Evolutionary conservation across 2,888 invertebrate genomes (phyloP), one percentile per base, ranked within the genome.

Genomic region (Cosmorhoe ocellata): DNA sequence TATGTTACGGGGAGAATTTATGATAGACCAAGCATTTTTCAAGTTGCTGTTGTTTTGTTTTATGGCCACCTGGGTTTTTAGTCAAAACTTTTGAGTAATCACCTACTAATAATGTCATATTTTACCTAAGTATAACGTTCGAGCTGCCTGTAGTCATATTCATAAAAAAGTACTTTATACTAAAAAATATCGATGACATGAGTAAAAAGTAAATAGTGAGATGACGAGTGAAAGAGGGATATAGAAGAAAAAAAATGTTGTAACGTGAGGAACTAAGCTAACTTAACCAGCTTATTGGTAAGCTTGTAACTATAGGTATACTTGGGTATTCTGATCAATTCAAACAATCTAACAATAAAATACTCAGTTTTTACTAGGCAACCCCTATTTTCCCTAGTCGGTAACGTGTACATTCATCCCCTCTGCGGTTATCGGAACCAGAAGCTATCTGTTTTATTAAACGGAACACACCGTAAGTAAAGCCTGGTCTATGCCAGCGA

Each of bases 1-100:
- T 78, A 74, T 69, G 72, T 73, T 74, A 66, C 59, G 67, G 67
- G 59, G 59, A 64, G 65, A 73, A 77, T 78, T 74, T 75, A 74
- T 74, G 71, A 69, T 65, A 59, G 56, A 60, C 64, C 63, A 63
- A 56, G 59, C 59, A 65, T 66, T 68, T 75, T 70, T 70, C 65
- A 60, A 49, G 47, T 22, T 33, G 24, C 24, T 10, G 11, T 30
- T 42, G 34, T 38, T 58, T 44, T 57, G 48, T 47, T 54, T 55
- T 56, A 55, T 42, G 37, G 26, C 39, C 57, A 51, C 50, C 54
- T 57, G 51, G 54, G 38, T 33, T 42, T 46, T 14, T 2, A 28
- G 22, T 42, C 12, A 33, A 37, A 32, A 8, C 1, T 10, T n/a
- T 18, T 27, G 12, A 34, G 22, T 34, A 40, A 48, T 30, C 18